Base-by-base conservation (phyloP, 2,113 vertebrate species). In the Opisthocomus hoazin region DNA sequence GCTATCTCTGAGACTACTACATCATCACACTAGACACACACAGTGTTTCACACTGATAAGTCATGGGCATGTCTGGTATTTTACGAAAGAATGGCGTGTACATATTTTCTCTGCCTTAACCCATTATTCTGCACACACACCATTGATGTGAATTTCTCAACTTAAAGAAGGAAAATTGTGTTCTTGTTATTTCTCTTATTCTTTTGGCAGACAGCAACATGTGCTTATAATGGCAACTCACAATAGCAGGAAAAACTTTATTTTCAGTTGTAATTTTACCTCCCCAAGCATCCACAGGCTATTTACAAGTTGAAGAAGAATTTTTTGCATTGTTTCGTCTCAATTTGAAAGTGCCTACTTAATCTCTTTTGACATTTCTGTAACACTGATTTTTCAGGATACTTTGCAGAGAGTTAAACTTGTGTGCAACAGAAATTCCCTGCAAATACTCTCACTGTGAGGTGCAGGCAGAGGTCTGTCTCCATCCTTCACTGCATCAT, bases 11-110 rank as follows among this genome's bases (percentile, higher is more conserved):
- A 97, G 96, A 92, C 93, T 97, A 94, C 97, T 93, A 70, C 93
- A 96, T 97, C 97, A 96, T 73, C 97, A 83, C 29, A 89, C 71
- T 77, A 96, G 96, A 96, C 68, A 94, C 87, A 97, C 82, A 92
- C 87, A 97, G 92, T 50, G 18, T 93, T 94, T 94, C 84, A 94
- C 93, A 95, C 94, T 56, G 74, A 45, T 96, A 96, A 98, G 95
- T 97, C 94, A 90, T 91, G 91, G 87, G 53, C 94, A 95, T 68
- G 79, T 92, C 93, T 93, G 84, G 84, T 93, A 93, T 86, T 97
- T 97, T 92, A 93, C 43, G 15, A 95, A 95, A 96, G 94, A 94
- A 89, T 82, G 34, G 71, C n/a, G 3, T 10, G 13, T 58, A 32
- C 34, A 18, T 77, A 74, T 85, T 94, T 96, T 41, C 66, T 91